phyloP scores from a whole-genome alignment of 2,888 invertebrate species.

The Pemphredon lugubris region DNA sequence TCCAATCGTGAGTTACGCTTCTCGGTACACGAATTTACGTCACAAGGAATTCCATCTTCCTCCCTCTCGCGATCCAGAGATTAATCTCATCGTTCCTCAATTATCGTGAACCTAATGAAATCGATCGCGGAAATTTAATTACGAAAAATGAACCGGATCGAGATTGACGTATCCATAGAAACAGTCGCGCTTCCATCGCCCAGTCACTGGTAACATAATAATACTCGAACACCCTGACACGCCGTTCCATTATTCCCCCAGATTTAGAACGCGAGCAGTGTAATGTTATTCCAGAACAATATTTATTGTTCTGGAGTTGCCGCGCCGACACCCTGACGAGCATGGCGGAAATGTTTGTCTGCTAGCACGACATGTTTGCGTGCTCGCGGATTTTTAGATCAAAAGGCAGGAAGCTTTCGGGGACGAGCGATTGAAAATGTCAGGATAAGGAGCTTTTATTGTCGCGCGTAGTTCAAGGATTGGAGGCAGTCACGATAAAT shows the following conservation, averaged over 20 bases:
- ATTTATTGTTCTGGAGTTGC: conserved; percentile 51
- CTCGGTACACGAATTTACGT: too few relatives aligned
- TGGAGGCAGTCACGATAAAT: background rate
- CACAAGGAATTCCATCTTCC: too few relatives aligned
- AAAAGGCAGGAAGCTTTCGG: background rate
- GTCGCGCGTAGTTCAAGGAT: too few relatives aligned
- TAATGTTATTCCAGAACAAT: conserved; percentile 46
- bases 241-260: conserved; percentile 25
- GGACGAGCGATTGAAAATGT: background rate
- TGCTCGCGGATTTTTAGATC: background rate
- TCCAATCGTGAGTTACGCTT: too few relatives aligned
- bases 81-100: too few relatives aligned
- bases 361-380: background rate
- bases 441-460: background rate
- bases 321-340: conserved; percentile 4
- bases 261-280: conserved; percentile 41
- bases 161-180: too few relatives aligned
- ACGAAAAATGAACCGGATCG: too few relatives aligned
- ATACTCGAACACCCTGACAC: conserved; percentile 25
- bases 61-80: too few relatives aligned
- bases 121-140: too few relatives aligned
- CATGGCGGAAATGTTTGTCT: conserved; percentile 29
- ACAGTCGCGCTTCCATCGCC: too few relatives aligned
- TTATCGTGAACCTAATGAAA: too few relatives aligned
- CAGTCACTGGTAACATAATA: conserved; percentile 39